A percentile compares a stretch with the other conserved stretches of the same genome.
Conservation (phyloP, 2,888 invertebrate genomes). For the Drosophila paramelanica region DNA sequence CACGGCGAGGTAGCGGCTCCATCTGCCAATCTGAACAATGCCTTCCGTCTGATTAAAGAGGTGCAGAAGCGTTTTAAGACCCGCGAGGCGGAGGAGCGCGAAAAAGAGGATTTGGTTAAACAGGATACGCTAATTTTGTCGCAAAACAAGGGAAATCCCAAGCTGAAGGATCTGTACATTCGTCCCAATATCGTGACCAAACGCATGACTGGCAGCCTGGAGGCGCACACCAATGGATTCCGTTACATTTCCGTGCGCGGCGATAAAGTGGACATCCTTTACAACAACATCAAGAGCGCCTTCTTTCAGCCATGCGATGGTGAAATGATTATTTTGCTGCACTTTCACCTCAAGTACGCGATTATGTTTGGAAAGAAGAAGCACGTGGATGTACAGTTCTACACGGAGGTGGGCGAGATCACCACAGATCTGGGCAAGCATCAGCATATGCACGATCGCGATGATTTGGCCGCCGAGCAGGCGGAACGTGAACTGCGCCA, state of each 20-base stretch:
- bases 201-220: constrained; percentile 96
- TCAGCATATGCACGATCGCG: constrained; percentile 99
- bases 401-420: constrained; percentile 99
- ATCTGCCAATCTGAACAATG: constrained; percentile 97
- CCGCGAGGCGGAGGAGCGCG: constrained; percentile 98
- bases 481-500: constrained; percentile 98
- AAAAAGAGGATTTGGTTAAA: constrained; percentile 99
- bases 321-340: constrained; percentile 99
- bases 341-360: constrained; percentile 99
- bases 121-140: constrained; percentile 98
- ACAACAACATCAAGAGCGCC: constrained; percentile 99
- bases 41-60: constrained; percentile 99
- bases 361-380: constrained; percentile 99
- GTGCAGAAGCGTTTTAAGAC: constrained; percentile 99
- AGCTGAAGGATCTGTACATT: constrained; percentile 98
- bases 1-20: constrained; percentile 97
- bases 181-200: constrained; percentile 99
- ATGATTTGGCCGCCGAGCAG: constrained; percentile 99
- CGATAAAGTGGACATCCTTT: constrained; percentile 99
- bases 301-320: constrained; percentile 99
- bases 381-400: constrained; percentile 99
- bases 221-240: constrained; percentile 98
- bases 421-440: constrained; percentile 99
- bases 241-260: constrained; percentile 99
- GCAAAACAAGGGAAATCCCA: constrained; percentile 98